These are phyloP conservation scores for Artibeus jamaicensis DNA, from an alignment of 2,797 vertebrate genomes.

Conservation along the genomic window DNA sequence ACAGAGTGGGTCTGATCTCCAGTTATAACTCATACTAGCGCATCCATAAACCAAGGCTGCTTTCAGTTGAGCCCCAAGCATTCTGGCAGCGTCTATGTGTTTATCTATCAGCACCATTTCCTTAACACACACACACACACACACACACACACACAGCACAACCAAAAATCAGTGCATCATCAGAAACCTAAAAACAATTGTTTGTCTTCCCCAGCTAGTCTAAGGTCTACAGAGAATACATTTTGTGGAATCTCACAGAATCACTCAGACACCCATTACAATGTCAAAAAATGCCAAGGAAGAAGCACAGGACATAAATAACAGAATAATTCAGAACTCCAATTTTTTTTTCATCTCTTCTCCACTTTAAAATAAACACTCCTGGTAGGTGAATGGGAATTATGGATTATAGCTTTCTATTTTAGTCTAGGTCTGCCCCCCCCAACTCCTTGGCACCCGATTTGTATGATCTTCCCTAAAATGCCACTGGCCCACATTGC, in stretches of 20 bases:
- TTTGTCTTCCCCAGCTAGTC: not conserved
- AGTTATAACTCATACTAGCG: not conserved
- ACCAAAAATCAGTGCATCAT: not conserved
- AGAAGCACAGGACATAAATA: not conserved
- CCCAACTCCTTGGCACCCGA: not conserved
- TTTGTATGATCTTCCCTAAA: conserved; percentile 67
- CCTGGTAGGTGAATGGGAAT: conserved; percentile 32
- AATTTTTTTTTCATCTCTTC: not conserved
- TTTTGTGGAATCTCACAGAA: not conserved
- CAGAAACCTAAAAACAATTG: not conserved
- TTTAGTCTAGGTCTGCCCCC: conserved; percentile 15
- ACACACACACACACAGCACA: not conserved
- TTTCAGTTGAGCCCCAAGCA: not conserved
- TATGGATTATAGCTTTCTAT: conserved; percentile 45
- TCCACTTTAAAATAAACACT: conserved; percentile 38
- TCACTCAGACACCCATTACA: conserved; percentile 26
- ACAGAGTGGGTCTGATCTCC: not conserved
- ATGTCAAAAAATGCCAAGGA: conserved; percentile 31
- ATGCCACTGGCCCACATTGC: conserved; percentile 61
- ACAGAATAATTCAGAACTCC: conserved; percentile 42
- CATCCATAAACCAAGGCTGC: not conserved
- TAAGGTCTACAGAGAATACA: not conserved
- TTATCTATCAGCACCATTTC: not conserved
- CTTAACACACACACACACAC: not conserved
- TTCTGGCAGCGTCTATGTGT: not conserved